Conservation (phyloP, 2,797 vertebrate species). For the Chrysocyon brachyurus region DNA sequence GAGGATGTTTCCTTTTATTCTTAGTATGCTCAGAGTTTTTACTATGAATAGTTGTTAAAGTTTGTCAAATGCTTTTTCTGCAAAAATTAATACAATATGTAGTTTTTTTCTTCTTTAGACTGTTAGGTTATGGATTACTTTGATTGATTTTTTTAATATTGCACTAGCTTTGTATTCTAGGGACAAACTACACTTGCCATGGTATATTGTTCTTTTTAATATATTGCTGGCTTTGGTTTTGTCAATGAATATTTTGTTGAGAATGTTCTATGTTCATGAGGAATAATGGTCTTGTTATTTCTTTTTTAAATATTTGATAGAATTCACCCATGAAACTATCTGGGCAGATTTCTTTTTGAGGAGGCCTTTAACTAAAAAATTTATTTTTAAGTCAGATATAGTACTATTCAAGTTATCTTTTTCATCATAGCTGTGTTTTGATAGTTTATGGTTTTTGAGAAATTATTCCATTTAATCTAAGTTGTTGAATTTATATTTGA, state of each 20-base stretch:
- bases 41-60: background rate
- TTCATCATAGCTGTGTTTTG: background rate
- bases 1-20: background rate
- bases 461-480: background rate
- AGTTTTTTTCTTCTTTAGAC: conserved; percentile 23
- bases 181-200: background rate
- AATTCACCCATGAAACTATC: background rate
- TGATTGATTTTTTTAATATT: background rate
- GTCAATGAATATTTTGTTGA: background rate
- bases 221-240: background rate
- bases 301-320: conserved; percentile 24
- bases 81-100: background rate
- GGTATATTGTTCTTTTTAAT: background rate
- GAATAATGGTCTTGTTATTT: background rate
- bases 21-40: background rate
- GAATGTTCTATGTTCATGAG: background rate
- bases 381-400: background rate
- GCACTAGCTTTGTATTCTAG: background rate
- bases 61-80: background rate
- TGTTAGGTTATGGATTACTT: background rate
- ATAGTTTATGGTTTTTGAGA: background rate
- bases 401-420: background rate
- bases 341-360: conserved; percentile 25
- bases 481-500: background rate
- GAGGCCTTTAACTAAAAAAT: background rate